Evolutionary conservation across 2,113 vertebrate genomes (phyloP), one percentile per base, ranked within the genome.

Genomic region (Numida meleagris): DNA sequence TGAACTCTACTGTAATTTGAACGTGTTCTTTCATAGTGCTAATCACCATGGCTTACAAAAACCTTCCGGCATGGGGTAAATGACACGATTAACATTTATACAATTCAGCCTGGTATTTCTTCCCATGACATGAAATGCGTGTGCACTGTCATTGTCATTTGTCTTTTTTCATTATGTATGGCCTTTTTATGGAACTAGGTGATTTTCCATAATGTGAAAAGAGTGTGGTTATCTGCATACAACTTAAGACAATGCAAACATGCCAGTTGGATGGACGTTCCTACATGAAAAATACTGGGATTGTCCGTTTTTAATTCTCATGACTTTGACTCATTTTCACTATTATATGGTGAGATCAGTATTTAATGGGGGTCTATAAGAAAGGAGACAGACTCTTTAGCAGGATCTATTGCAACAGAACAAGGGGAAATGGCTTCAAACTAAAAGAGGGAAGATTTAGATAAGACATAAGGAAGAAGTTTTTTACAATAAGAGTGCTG

Each of bases 241-340:
- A 57, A 19, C 6, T 53, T 34, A 43, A 29, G 17, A 58, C 13
- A 13, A 72, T 27, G n/a, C 0, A 0, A 82, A 45, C 0, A 1
- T 33, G 9, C 20, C 48, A 58, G 12, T 73, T 70, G 72, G 8
- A 17, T 87, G 34, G 33, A 71, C 72, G 23, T 8, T 72, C 13
- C 43, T 78, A 36, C 34, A 19, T 9, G 31, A 40, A 50, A 93
- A 79, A 86, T 36, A 76, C 25, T 27, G 6, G 4, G 38, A 77
- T 80, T 70, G 65, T 88, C 57, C 59, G 6, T 0, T 58, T 84
- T 78, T 33, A 50, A 55, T 79, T 91, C 21, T 33, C 46, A 55
- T 9, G 38, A 18, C 6, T 23, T 77, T 17, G 5, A 50, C 53
- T 82, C 4, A 10, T 38, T 79, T 68, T 82, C 57, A n/a, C 53